phyloP scores from a whole-genome alignment of 1,140 invertebrate species.

The Nephila pilipes region DNA sequence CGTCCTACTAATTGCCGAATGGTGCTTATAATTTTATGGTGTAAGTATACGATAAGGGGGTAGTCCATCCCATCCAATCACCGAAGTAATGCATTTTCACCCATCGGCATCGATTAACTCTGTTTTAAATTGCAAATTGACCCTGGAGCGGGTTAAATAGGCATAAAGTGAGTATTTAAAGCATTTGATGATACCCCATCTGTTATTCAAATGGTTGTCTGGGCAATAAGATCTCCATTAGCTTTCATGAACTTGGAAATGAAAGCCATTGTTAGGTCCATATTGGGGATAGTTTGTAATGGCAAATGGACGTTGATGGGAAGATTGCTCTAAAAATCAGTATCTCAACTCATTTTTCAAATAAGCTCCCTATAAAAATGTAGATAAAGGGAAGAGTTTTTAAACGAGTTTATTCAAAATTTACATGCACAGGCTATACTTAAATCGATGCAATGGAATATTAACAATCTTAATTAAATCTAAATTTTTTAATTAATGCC shows the following conservation, averaged over 20 bases:
- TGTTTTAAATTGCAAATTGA: constrained; percentile 71
- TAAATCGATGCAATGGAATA: too few species aligned
- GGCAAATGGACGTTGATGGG: not conserved
- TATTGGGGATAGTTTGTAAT: not conserved
- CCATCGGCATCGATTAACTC: constrained; percentile 55
- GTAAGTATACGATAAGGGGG: not conserved
- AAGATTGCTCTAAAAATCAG: too few species aligned
- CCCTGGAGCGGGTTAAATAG: not conserved
- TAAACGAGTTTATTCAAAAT: too few species aligned
- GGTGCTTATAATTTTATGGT: constrained; percentile 20
- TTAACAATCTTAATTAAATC: too few species aligned
- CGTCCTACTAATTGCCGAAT: not conserved
- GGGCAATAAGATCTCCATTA: constrained; percentile 27
- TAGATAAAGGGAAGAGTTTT: too few species aligned
- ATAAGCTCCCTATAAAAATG: too few species aligned
- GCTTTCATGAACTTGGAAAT: constrained; percentile 16
- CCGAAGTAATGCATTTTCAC: not conserved
- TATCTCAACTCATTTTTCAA: too few species aligned
- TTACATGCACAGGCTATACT: too few species aligned
- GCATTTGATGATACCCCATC: constrained; percentile 48
- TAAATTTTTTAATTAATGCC: too few species aligned
- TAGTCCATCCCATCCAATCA: not conserved
- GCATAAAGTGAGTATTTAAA: constrained; percentile 37
- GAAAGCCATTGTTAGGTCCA: not conserved
- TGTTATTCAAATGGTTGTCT: constrained; percentile 37